Conservation (phyloP, 2,113 vertebrate species). For the Paradoxurus hermaphroditus region DNA sequence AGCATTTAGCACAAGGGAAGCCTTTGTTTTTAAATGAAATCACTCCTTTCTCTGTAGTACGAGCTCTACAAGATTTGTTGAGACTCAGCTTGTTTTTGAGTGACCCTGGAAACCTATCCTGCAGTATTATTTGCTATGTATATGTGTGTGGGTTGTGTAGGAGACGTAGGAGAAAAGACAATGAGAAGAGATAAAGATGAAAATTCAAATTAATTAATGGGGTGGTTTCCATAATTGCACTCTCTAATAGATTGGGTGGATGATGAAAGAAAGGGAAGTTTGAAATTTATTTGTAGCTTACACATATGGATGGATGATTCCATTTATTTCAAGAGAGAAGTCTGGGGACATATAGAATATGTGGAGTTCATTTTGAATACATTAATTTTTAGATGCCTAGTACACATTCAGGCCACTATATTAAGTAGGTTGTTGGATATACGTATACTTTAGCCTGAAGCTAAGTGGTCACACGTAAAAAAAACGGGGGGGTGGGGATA, state of each 20-base stretch:
- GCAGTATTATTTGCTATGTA: background rate
- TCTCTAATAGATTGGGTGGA: background rate
- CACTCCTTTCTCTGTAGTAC: background rate
- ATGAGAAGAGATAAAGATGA: background rate
- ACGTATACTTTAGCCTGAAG: background rate
- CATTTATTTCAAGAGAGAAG: background rate
- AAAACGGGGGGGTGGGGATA: background rate
- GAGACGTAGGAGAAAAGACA: background rate
- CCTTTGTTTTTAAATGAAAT: constrained; percentile 30
- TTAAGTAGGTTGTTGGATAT: background rate
- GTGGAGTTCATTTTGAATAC: background rate
- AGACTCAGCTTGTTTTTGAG: constrained; percentile 2
- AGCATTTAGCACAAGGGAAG: background rate
- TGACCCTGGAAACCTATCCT: background rate
- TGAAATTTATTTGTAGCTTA: background rate
- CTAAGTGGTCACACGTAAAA: background rate
- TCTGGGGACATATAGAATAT: background rate
- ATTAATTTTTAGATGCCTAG: background rate
- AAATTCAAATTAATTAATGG: background rate
- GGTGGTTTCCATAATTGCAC: background rate
- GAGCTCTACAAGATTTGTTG: constrained; percentile 36
- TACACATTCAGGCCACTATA: background rate
- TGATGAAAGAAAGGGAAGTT: background rate
- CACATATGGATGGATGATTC: background rate
- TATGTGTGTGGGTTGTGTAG: background rate